These are phyloP conservation scores for Agelastica alni DNA, from an alignment of 2,888 invertebrate genomes.

Conservation along the genomic window DNA sequence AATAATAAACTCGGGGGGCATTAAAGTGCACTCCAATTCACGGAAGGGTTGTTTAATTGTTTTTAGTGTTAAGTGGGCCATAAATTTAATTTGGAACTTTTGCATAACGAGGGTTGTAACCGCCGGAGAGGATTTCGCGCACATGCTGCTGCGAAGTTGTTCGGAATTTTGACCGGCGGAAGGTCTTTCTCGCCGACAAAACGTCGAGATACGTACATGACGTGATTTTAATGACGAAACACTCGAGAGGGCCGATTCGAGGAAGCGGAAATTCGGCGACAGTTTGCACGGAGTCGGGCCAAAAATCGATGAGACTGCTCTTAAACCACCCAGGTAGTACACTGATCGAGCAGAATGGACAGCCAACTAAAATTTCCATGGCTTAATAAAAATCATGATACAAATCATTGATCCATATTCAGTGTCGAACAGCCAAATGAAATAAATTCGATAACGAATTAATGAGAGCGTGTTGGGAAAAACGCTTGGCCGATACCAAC, in stretches of 20 bases:
- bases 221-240: slow-evolving; percentile 45
- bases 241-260: slow-evolving; percentile 31
- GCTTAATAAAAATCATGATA: too few species aligned
- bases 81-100: slow-evolving; percentile 47
- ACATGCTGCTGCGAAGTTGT: slow-evolving; percentile 40
- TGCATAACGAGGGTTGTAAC: slow-evolving; percentile 42
- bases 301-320: too few species aligned
- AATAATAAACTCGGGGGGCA: slow-evolving; percentile 30
- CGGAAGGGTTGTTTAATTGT: slow-evolving; percentile 43
- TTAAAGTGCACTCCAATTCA: slow-evolving; percentile 35
- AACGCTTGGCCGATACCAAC: too few species aligned
- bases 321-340: too few species aligned
- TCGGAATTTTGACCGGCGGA: slow-evolving; percentile 37
- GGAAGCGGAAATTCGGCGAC: slow-evolving; percentile 13
- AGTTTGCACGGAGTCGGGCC: not conserved
- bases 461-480: too few species aligned
- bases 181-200: slow-evolving; percentile 16
- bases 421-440: too few species aligned
- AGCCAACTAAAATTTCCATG: too few species aligned
- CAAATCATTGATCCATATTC: too few species aligned
- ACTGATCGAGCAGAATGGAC: too few species aligned
- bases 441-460: too few species aligned
- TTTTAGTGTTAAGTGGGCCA: slow-evolving; percentile 43
- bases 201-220: slow-evolving; percentile 11
- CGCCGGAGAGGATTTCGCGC: slow-evolving; percentile 29